Percentiles rank a stretch among this genome's conserved stretches.
phyloP scores from a whole-genome alignment of 2,113 vertebrate species.

The Cyphomyrus plagiostoma region DNA sequence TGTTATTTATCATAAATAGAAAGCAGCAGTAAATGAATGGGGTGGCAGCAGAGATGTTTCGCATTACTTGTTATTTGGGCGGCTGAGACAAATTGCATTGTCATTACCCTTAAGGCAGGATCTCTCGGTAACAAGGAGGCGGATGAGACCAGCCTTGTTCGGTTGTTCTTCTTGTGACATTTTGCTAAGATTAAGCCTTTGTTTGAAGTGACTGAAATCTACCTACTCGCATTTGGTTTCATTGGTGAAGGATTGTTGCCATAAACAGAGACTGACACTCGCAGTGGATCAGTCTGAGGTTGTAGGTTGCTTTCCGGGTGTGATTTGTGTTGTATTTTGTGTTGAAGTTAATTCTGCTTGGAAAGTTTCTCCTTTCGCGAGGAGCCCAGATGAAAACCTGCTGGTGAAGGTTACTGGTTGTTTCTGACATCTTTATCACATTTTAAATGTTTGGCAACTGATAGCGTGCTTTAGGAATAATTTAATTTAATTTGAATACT shows the following conservation, averaged over 20 bases:
- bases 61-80: not conserved
- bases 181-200: not conserved
- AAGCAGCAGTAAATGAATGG: not conserved
- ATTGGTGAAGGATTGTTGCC: too few species aligned
- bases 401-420: not conserved
- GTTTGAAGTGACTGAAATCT: not conserved
- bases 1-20: not conserved
- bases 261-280: not conserved
- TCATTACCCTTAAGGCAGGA: not conserved
- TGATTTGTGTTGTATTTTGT: too few species aligned
- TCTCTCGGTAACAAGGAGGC: not conserved
- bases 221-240: not conserved
- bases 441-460: not conserved
- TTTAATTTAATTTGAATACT: not conserved
- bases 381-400: too few species aligned
- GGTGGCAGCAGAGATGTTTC: not conserved
- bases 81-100: not conserved
- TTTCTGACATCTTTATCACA: not conserved
- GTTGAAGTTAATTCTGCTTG: too few species aligned
- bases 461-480: too few species aligned
- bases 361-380: too few species aligned
- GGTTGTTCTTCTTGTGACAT: not conserved
- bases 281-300: not conserved
- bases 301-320: too few species aligned
- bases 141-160: not conserved